Percentiles rank a stretch among this genome's conserved stretches.
phyloP scores from a whole-genome alignment of 2,888 invertebrate species.

The Ametastegia equiseti region DNA sequence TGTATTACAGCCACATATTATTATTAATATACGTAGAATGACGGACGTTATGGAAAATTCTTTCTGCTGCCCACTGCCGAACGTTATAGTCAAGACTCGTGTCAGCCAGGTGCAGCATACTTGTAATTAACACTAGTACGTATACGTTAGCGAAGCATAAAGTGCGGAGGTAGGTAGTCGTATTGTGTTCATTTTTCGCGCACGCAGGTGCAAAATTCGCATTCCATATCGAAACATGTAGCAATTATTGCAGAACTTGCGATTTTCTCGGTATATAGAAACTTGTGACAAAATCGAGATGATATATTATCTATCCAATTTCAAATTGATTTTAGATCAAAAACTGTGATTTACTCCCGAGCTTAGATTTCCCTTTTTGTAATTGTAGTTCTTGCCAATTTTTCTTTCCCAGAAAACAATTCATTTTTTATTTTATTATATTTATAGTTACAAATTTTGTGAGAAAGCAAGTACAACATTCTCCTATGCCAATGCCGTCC shows the following conservation, averaged over 20 bases:
- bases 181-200: background rate
- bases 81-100: background rate
- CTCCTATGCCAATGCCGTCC: too few relatives aligned
- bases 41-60: background rate
- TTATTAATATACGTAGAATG: background rate
- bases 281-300: background rate
- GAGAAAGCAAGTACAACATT: too few relatives aligned
- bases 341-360: too few relatives aligned
- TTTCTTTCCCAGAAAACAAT: too few relatives aligned
- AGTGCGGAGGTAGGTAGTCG: slow-evolving; percentile 16
- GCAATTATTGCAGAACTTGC: background rate
- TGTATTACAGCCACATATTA: background rate
- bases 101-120: slow-evolving; percentile 22
- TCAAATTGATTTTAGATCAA: too few relatives aligned
- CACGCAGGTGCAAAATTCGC: background rate
- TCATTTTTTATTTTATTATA: too few relatives aligned
- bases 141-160: background rate
- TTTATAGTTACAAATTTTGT: too few relatives aligned
- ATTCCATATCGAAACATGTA: background rate
- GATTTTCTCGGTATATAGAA: background rate
- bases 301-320: too few relatives aligned
- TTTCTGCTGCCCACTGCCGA: slow-evolving; percentile 14
- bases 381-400: too few relatives aligned
- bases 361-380: too few relatives aligned
- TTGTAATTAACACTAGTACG: slow-evolving; percentile 21